Evolutionary conservation across 2,113 vertebrate species (phyloP), one percentile per base, ranked within the genome.

Genomic region (Onychorhynchus coronatus): DNA sequence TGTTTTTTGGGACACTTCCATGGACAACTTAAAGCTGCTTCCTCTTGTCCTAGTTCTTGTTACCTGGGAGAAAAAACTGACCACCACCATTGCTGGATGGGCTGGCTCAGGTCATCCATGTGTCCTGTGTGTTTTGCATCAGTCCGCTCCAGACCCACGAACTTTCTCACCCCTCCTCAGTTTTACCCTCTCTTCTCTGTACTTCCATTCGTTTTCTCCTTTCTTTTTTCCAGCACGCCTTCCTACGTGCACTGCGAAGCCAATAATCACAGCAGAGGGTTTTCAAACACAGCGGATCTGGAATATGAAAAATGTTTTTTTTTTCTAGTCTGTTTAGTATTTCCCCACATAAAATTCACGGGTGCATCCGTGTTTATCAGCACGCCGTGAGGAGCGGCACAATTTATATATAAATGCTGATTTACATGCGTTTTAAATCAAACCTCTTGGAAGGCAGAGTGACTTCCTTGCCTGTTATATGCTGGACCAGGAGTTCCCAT

Each of bases 71-170:
- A 9, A 59, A 20, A 37, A 74, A 7, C 12, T 28, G 49, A 49
- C 47, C 25, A 46, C 25, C 47, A 35, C 9, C 22, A 19, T 15
- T n/a, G 50, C 14, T 50, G 63, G 24, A 8, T 8, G 14, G 66
- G 20, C 35, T 49, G 74, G 49, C 63, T 78, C 12, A 31, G 25
- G 7, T 50, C n/a, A 22, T 42, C 33, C 24, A 2, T 0, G 0
- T 52, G 39, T 49, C 46, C 31, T 21, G 9, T 2, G 6, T 70
- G 50, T 30, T 83, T 83, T 50, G 42, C 19, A 11, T 59, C 18
- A 20, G 3, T 31, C 65, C 49, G 37, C 28, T 88, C 30, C 61
- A 46, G 55, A 13, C 24, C 47, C 52, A 17, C 3, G 1, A 23
- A 23, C 14, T 46, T 41, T 22, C 63, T 67, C 52, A 20, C 8